Evolutionary conservation across 2,888 invertebrate species (phyloP).

Genomic region (Alloscopus bannaensis): DNA sequence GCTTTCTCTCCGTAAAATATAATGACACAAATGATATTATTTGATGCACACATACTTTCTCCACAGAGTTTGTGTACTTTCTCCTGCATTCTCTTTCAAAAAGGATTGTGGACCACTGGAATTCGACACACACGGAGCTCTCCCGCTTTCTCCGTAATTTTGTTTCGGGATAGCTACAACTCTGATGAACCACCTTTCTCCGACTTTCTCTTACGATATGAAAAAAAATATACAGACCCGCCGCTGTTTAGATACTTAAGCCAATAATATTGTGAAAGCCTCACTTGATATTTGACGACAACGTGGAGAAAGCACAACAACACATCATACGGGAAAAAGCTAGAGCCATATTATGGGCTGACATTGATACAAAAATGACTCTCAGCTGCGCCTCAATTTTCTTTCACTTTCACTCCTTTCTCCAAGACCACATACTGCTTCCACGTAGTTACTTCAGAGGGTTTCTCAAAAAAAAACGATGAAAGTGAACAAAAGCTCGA

Average conservation of each 20-base stretch:
- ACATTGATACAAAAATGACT: too few species aligned
- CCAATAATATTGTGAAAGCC: neutral
- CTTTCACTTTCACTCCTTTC: too few species aligned
- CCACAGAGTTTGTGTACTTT: neutral
- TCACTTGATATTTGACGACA: neutral
- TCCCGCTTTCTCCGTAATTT: neutral
- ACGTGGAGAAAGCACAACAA: neutral
- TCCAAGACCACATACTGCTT: too few species aligned
- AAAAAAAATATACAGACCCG: neutral
- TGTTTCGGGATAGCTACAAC: neutral
- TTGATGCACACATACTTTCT: constrained; percentile 8
- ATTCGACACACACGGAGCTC: too few species aligned
- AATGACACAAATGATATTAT: constrained; percentile 35
- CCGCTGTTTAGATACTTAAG: constrained; percentile 15
- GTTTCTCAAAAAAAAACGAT: too few species aligned
- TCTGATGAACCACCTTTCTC: neutral
- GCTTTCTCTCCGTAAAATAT: constrained; percentile 16
- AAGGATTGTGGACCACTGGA: too few species aligned
- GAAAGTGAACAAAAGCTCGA: constrained; percentile 20
- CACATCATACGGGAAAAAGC: neutral
- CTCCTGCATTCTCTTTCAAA: neutral
- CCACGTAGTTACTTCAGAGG: too few species aligned
- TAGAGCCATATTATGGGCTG: neutral
- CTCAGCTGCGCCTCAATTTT: constrained; percentile 2
- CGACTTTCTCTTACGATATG: too few species aligned